These are phyloP conservation scores for Ametastegia equiseti DNA, from an alignment of 2,888 invertebrate genomes.

Conservation along the genomic window DNA sequence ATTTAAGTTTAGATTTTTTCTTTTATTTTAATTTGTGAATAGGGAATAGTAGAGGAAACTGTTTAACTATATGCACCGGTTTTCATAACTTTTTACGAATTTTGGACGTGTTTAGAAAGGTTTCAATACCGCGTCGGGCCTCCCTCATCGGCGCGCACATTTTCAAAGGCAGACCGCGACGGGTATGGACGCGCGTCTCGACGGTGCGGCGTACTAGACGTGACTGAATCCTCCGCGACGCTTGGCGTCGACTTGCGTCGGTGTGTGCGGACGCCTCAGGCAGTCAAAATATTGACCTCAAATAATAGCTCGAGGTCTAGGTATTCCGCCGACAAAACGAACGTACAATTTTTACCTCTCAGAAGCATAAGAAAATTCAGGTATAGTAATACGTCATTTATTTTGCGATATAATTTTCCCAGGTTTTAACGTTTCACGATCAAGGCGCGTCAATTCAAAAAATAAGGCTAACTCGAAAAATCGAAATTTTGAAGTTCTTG, in stretches of 20 bases:
- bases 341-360: too few species aligned
- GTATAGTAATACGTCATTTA: too few species aligned
- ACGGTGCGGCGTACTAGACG: constrained; percentile 71
- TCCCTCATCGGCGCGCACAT: constrained; percentile 42
- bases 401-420: too few species aligned
- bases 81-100: constrained; percentile 46
- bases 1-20: not conserved
- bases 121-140: constrained; percentile 4
- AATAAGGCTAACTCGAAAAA: not conserved
- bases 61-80: not conserved
- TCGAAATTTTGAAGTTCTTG: not conserved
- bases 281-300: constrained; percentile 46
- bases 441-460: not conserved
- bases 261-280: constrained; percentile 10
- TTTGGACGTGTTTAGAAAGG: constrained; percentile 4
- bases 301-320: constrained; percentile 12
- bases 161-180: constrained; percentile 44
- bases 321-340: not conserved
- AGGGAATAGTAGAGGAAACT: not conserved
- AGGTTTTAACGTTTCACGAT: too few species aligned
- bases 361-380: not conserved
- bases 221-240: constrained; percentile 68
- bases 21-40: not conserved
- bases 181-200: constrained; percentile 60
- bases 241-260: constrained; percentile 31